phyloP scores from a whole-genome alignment of 2,797 vertebrate species.

The Platyrinchus mystaceus region DNA sequence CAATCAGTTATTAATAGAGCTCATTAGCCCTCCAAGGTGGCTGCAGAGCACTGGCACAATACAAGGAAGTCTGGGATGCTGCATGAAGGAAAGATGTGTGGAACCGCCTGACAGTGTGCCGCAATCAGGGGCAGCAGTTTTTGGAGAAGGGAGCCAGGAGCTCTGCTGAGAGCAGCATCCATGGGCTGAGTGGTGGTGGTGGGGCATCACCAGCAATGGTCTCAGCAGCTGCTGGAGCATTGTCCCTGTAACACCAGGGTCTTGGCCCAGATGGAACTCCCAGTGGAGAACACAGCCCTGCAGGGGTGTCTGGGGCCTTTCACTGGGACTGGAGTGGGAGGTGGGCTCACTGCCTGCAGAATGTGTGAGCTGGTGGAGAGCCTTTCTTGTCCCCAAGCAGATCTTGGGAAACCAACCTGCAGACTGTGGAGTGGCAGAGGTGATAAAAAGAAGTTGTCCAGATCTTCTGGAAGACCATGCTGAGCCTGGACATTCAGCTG shows the following conservation, averaged over 20 bases:
- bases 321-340: rapidly evolving
- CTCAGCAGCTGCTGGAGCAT: not conserved
- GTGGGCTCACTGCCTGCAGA: not conserved
- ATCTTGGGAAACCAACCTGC: not conserved
- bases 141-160: not conserved
- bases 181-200: rapidly evolving
- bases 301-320: not conserved
- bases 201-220: not conserved
- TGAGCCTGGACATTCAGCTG: not conserved
- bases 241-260: not conserved
- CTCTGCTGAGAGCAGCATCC: not conserved
- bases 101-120: not conserved
- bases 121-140: not conserved
- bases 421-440: not conserved
- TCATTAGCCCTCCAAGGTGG: not conserved
- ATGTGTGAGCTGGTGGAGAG: not conserved
- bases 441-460: not conserved
- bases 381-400: rapidly evolving
- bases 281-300: not conserved
- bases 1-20: not conserved
- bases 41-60: not conserved
- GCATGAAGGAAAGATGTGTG: not conserved
- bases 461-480: not conserved
- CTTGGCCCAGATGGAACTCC: not conserved
- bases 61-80: not conserved